Evolutionary conservation across 2,113 vertebrate genomes (phyloP).

Genomic region (Lepidothrix coronata): DNA sequence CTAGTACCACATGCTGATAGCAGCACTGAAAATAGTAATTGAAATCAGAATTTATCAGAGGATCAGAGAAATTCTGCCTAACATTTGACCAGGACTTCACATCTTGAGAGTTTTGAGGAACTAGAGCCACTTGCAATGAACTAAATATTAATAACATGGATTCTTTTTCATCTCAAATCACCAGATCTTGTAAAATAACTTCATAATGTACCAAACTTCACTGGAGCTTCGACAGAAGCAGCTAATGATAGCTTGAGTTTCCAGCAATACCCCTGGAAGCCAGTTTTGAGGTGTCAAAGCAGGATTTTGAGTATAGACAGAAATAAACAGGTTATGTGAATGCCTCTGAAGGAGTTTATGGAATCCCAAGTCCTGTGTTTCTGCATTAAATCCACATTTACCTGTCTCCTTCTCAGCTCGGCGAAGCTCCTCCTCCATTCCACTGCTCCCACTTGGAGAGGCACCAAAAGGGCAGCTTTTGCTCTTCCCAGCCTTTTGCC

Average conservation of each 20-base stretch:
- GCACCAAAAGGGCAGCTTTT: neutral
- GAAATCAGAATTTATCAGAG: neutral
- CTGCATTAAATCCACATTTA: neutral
- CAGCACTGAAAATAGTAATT: neutral
- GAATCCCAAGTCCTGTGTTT: neutral
- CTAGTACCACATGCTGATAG: neutral
- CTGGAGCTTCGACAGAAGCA: neutral
- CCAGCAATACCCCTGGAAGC: neutral
- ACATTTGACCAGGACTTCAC: neutral
- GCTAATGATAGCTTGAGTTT: neutral
- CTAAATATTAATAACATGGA: neutral
- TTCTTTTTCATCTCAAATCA: neutral
- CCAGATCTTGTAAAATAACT: neutral
- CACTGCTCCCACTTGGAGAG: neutral
- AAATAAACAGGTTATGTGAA: neutral
- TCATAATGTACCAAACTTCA: neutral
- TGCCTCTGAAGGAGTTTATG: neutral
- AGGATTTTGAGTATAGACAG: neutral
- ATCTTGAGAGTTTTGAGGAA: neutral
- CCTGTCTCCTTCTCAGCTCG: neutral
- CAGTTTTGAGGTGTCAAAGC: neutral
- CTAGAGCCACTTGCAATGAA: neutral
- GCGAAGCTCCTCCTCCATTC: accelerated
- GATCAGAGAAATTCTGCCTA: neutral
- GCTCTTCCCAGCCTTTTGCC: neutral